Evolutionary conservation across 2,888 invertebrate species (phyloP).

Genomic region (Noctuana brunneofusca): DNA sequence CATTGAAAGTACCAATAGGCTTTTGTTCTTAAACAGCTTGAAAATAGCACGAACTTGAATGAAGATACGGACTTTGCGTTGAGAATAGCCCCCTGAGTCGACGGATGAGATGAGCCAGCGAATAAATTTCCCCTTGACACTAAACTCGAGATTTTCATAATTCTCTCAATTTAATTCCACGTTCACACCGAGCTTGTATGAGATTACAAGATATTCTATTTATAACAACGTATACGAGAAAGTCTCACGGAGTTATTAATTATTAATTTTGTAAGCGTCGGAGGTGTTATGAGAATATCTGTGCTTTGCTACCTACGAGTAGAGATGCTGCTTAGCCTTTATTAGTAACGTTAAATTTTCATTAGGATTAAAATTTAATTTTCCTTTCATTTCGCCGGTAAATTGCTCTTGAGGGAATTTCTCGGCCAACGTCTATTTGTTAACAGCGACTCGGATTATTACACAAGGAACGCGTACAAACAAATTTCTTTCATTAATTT

Average conservation of each 20-base stretch:
- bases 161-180: conserved; percentile 16
- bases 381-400: conserved; percentile 30
- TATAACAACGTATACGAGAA: conserved; percentile 2
- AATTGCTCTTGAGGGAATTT: conserved; percentile 24
- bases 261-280: conserved; percentile 32
- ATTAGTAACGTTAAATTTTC: conserved; percentile 32
- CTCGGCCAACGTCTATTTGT: conserved; percentile 25
- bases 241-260: conserved; percentile 25
- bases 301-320: conserved; percentile 6
- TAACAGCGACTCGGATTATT: conserved; percentile 16
- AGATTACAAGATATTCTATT: conserved; percentile 27
- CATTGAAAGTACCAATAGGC: too few relatives aligned
- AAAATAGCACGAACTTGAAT: too few relatives aligned
- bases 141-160: conserved; percentile 26
- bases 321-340: conserved; percentile 27
- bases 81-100: not conserved
- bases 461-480: not conserved
- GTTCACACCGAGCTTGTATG: conserved; percentile 22
- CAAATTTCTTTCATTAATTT: not conserved
- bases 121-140: conserved; percentile 9
- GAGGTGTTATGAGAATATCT: conserved; percentile 26
- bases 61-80: not conserved
- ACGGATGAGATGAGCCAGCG: not conserved
- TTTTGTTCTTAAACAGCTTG: too few relatives aligned
- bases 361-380: conserved; percentile 35